Conservation (phyloP, 2,888 invertebrate species). For the Hydropsyche betteni region DNA sequence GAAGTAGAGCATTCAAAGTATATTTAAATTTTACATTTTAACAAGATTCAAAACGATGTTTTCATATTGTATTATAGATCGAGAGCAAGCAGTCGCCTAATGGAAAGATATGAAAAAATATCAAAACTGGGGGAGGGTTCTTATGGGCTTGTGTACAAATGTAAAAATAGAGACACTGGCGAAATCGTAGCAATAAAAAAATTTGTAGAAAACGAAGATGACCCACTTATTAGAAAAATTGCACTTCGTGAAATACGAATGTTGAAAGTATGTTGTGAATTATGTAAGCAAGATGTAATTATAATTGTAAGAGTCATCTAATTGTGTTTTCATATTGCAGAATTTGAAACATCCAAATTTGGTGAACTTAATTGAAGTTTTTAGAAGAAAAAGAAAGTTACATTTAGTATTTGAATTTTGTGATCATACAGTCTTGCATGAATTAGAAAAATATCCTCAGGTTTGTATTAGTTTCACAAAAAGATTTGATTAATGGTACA, state of each 20-base stretch:
- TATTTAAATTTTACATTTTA: too few relatives aligned
- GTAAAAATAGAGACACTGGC: constrained; percentile 92
- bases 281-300: not conserved
- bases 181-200: constrained; percentile 96
- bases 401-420: constrained; percentile 99
- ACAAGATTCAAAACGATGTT: constrained; percentile 7
- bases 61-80: constrained; percentile 68
- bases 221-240: constrained; percentile 95
- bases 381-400: constrained; percentile 91
- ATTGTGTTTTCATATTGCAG: constrained; percentile 62
- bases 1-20: too few relatives aligned
- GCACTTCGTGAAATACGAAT: constrained; percentile 93
- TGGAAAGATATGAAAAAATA: constrained; percentile 95
- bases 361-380: constrained; percentile 97
- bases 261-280: constrained; percentile 75
- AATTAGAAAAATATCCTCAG: constrained; percentile 91
- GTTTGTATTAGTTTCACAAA: constrained; percentile 42
- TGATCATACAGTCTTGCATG: constrained; percentile 95
- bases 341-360: constrained; percentile 98
- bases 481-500: not conserved
- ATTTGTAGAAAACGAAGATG: constrained; percentile 96
- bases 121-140: constrained; percentile 95
- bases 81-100: constrained; percentile 83
- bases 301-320: not conserved
- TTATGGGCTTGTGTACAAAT: constrained; percentile 96